Conservation (phyloP, 2,797 vertebrate species). For the Podargus strigoides region DNA sequence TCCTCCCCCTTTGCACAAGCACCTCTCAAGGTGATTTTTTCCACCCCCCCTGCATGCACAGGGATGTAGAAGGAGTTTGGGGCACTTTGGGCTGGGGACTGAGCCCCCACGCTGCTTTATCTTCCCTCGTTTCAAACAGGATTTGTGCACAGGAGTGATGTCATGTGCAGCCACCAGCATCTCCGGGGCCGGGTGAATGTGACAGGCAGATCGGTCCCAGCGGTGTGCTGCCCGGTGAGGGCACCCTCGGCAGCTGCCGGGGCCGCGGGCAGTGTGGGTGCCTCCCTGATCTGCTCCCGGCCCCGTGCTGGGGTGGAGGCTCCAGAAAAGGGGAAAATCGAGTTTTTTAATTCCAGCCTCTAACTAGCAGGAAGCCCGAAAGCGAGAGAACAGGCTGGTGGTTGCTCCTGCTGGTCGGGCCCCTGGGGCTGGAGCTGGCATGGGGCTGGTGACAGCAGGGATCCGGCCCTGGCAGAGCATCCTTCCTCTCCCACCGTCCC, state of each 20-base stretch:
- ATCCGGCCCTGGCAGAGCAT: neutral
- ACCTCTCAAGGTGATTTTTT: accelerated
- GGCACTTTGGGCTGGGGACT: neutral
- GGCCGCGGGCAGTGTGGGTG: neutral
- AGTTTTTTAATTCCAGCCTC: constrained; percentile 13
- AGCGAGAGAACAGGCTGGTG: neutral
- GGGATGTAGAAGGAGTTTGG: neutral
- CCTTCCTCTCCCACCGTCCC: neutral
- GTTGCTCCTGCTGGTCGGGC: neutral
- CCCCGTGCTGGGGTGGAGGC: neutral
- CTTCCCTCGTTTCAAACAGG: neutral
- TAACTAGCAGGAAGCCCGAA: neutral
- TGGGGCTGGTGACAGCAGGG: neutral
- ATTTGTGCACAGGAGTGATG: accelerated
- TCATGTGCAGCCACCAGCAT: accelerated
- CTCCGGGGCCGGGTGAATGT: neutral
- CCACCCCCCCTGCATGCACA: accelerated
- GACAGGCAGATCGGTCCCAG: accelerated
- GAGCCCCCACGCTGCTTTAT: accelerated
- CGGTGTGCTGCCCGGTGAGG: accelerated
- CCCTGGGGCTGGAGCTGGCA: neutral
- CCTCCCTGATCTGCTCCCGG: neutral
- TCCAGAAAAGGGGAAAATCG: neutral
- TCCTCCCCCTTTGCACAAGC: neutral
- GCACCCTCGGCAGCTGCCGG: neutral